Conservation (phyloP, 1,140 invertebrate species). For the Liolophura sinensis region DNA sequence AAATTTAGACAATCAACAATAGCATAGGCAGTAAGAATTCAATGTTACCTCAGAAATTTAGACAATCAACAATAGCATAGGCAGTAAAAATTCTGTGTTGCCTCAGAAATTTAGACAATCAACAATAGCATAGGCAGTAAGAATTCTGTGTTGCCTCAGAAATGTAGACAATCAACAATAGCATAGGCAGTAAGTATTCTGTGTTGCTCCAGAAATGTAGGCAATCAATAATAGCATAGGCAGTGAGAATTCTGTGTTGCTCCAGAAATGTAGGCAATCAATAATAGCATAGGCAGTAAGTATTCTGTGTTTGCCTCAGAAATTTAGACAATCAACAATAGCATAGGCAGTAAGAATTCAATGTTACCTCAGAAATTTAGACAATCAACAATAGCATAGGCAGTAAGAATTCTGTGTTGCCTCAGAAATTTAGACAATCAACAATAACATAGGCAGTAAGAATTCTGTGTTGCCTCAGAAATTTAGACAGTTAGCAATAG, state of each 20-base stretch:
- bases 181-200: constrained; percentile 71
- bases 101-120: too few relatives aligned
- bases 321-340: constrained; percentile 91
- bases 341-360: constrained; percentile 71
- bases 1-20: constrained; percentile 93
- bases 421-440: too few relatives aligned
- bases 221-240: constrained; percentile 9
- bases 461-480: too few relatives aligned
- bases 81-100: background rate
- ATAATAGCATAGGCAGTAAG: too few relatives aligned
- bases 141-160: too few relatives aligned
- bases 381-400: constrained; percentile 9
- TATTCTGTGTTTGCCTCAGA: too few relatives aligned
- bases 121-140: too few relatives aligned
- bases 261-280: too few relatives aligned
- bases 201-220: constrained; percentile 8
- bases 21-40: constrained; percentile 73
- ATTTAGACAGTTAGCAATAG: constrained; percentile 91
- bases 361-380: constrained; percentile 5
- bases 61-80: constrained; percentile 10
- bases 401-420: background rate
- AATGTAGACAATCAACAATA: constrained; percentile 91
- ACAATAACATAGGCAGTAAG: too few relatives aligned
- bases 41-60: constrained; percentile 5
- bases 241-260: background rate